Percentiles rank a stretch among this genome's conserved stretches.
Conservation (phyloP, 2,797 vertebrate species). For the Falco peregrinus region DNA sequence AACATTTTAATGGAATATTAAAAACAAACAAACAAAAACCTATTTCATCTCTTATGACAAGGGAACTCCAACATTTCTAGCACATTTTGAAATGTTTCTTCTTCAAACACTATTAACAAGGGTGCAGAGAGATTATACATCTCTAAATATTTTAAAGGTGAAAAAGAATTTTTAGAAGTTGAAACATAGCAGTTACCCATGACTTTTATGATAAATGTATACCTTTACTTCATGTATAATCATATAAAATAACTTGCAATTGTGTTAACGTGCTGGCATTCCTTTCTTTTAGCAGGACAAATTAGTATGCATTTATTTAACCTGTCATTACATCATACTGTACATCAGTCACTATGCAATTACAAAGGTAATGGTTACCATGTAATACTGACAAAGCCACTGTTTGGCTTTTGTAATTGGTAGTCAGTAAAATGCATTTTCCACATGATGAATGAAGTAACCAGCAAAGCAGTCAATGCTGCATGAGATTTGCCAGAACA, state of each 20-base stretch:
- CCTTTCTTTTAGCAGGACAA: conserved; percentile 47
- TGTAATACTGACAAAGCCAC: conserved; percentile 63
- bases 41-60: not conserved
- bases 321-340: conserved; percentile 71
- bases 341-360: conserved; percentile 63
- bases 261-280: conserved; percentile 35
- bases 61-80: not conserved
- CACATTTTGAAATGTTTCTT: conserved; percentile 16
- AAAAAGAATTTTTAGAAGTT: not conserved
- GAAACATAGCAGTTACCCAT: conserved; percentile 14
- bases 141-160: not conserved
- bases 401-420: conserved; percentile 56
- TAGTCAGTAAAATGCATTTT: conserved; percentile 57
- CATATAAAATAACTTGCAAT: conserved; percentile 44
- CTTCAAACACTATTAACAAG: not conserved
- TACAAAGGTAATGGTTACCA: conserved; percentile 70
- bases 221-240: conserved; percentile 29
- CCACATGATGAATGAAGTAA: conserved; percentile 64
- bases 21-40: not conserved
- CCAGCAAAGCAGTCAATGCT: conserved; percentile 41
- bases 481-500: conserved; percentile 59
- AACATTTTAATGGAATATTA: not conserved
- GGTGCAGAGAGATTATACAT: not conserved
- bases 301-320: conserved; percentile 67
- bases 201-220: not conserved